These are phyloP conservation scores for Drosophila malerkotliana DNA, from an alignment of 1,140 invertebrate species.

Conservation along the genomic window DNA sequence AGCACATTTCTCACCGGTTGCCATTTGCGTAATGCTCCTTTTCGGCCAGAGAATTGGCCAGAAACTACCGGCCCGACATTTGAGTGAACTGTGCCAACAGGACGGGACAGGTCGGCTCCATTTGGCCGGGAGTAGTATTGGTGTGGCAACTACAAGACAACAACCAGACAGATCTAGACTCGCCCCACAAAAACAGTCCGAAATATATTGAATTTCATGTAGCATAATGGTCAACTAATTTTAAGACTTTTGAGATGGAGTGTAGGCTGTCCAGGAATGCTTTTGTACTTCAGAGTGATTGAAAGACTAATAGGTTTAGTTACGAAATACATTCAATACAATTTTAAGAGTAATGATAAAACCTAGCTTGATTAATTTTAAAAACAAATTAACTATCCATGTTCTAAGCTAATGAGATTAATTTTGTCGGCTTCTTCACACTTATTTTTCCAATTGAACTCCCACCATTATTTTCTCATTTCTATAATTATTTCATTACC, in stretches of 20 bases:
- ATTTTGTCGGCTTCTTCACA: background rate
- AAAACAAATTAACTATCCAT: no score
- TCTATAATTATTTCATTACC: background rate
- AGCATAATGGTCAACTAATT: constrained; percentile 48
- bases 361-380: no score
- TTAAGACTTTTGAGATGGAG: constrained; percentile 8
- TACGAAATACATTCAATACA: no score
- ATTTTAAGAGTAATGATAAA: no score
- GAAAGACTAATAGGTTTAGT: constrained; percentile 20
- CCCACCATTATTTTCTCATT: constrained; percentile 21
- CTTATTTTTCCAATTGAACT: background rate
- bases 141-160: constrained; percentile 27
- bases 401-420: background rate
- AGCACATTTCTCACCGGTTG: constrained; percentile 45
- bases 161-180: constrained; percentile 16
- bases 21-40: constrained; percentile 57
- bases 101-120: constrained; percentile 47
- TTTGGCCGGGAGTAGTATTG: constrained; percentile 29
- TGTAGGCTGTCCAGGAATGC: constrained; percentile 18
- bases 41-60: constrained; percentile 8
- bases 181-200: constrained; percentile 13
- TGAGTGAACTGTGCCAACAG: constrained; percentile 64
- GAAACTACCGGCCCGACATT: constrained; percentile 35
- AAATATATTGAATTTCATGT: constrained; percentile 46
- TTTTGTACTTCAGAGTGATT: constrained; percentile 33